Conservation (phyloP, 2,113 vertebrate genomes). For the Gobius niger region DNA sequence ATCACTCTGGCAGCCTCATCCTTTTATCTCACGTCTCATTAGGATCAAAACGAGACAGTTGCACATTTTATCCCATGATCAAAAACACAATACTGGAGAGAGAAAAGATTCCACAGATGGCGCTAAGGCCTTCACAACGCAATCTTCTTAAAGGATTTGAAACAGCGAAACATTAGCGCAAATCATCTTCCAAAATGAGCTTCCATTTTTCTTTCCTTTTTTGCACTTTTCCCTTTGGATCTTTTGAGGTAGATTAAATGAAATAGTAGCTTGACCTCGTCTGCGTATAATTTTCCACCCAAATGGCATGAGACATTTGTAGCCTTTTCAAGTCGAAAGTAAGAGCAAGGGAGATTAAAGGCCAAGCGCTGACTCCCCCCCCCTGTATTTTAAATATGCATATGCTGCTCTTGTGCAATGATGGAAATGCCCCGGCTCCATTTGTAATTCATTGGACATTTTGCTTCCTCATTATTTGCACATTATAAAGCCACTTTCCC, state of each 20-base stretch:
- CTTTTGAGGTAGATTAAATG: slow-evolving; percentile 1
- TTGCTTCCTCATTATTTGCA: slow-evolving; percentile 14
- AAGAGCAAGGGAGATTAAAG: slow-evolving; percentile 6
- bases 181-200: slow-evolving; percentile 24
- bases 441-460: slow-evolving; percentile 18
- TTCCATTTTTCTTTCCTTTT: slow-evolving; percentile 15
- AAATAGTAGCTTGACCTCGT: neutral
- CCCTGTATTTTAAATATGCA: neutral
- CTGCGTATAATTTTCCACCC: neutral
- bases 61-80: neutral
- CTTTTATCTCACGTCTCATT: neutral
- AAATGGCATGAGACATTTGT: slow-evolving; percentile 21
- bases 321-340: slow-evolving; percentile 35
- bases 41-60: neutral
- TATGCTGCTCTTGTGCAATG: neutral
- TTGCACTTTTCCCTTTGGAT: slow-evolving; percentile 26
- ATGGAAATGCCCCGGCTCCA: slow-evolving; percentile 11
- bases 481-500: slow-evolving; percentile 17
- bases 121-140: neutral
- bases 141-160: slow-evolving; percentile 11
- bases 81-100: neutral
- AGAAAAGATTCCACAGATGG: neutral
- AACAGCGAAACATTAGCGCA: slow-evolving; percentile 30
- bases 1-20: neutral
- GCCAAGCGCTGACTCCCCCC: neutral